phyloP scores from a whole-genome alignment of 2,888 invertebrate species.

The Calameuta idolon region DNA sequence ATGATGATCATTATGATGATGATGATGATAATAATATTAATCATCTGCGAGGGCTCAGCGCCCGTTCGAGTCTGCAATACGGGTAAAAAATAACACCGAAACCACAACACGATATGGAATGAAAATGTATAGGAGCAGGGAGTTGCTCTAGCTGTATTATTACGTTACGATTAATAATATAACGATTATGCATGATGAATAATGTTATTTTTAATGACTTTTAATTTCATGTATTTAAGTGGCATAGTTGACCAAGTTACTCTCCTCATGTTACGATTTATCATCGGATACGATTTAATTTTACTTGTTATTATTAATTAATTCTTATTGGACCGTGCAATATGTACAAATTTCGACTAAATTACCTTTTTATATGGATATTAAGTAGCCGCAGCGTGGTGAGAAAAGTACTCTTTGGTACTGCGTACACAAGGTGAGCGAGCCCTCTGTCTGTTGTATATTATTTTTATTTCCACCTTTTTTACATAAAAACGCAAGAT shows the following conservation, averaged over 20 bases:
- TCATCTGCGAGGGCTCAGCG: neutral
- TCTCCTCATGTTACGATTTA: conserved; percentile 32
- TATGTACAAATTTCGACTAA: conserved; percentile 60
- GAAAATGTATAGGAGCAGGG: conserved; percentile 42
- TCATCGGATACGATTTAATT: conserved; percentile 34
- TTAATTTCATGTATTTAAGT: conserved; percentile 35
- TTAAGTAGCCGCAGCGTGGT: conserved; percentile 41
- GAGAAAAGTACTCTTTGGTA: conserved; percentile 25
- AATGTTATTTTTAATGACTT: conserved; percentile 40
- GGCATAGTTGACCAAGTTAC: conserved; percentile 31
- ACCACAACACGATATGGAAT: neutral
- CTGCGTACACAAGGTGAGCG: conserved; percentile 30
- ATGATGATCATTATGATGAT: too few species aligned
- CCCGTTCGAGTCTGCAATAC: neutral
- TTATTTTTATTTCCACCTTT: conserved; percentile 66
- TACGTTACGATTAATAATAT: conserved; percentile 43
- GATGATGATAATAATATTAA: neutral
- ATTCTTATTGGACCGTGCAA: conserved; percentile 60
- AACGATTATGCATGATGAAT: conserved; percentile 44
- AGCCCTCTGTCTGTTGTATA: conserved; percentile 63
- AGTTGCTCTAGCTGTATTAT: conserved; percentile 47
- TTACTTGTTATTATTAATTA: conserved; percentile 52
- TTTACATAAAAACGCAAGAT: conserved; percentile 64
- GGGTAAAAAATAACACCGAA: neutral
- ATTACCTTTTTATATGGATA: conserved; percentile 55